Evolutionary conservation across 2,888 invertebrate genomes (phyloP).

Genomic region (Synergus itoensis): DNA sequence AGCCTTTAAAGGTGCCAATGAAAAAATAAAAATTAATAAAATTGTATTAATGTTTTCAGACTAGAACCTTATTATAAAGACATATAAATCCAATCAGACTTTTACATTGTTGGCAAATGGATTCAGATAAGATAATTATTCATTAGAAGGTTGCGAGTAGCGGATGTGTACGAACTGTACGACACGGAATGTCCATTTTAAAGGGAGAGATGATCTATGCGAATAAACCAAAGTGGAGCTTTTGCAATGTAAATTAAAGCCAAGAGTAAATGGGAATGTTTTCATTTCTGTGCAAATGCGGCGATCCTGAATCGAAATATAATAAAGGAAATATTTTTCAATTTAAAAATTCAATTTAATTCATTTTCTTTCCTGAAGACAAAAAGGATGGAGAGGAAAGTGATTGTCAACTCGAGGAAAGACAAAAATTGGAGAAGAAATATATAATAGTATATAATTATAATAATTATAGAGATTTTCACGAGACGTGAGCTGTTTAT

Average conservation of each 20-base stretch:
- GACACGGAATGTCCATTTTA: slow-evolving; percentile 65
- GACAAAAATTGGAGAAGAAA: neutral
- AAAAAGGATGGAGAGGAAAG: neutral
- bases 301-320: slow-evolving; percentile 8
- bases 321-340: slow-evolving; percentile 5
- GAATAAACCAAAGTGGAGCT: slow-evolving; percentile 47
- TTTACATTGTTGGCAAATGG: neutral
- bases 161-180: slow-evolving; percentile 62
- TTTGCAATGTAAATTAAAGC: slow-evolving; percentile 47
- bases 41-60: neutral
- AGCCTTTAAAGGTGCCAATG: too few relatives aligned
- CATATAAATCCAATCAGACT: neutral
- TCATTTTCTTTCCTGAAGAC: neutral
- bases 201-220: slow-evolving; percentile 33
- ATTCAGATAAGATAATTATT: neutral
- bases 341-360: neutral
- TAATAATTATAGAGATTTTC: neutral
- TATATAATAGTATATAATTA: neutral
- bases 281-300: slow-evolving; percentile 67
- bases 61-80: neutral
- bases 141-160: slow-evolving; percentile 31
- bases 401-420: neutral
- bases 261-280: slow-evolving; percentile 62
- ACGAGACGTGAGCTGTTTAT: neutral
- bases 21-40: too few relatives aligned